These are phyloP conservation scores for Potamilus streckersoni DNA, from an alignment of 1,140 invertebrate species.

Conservation along the genomic window DNA sequence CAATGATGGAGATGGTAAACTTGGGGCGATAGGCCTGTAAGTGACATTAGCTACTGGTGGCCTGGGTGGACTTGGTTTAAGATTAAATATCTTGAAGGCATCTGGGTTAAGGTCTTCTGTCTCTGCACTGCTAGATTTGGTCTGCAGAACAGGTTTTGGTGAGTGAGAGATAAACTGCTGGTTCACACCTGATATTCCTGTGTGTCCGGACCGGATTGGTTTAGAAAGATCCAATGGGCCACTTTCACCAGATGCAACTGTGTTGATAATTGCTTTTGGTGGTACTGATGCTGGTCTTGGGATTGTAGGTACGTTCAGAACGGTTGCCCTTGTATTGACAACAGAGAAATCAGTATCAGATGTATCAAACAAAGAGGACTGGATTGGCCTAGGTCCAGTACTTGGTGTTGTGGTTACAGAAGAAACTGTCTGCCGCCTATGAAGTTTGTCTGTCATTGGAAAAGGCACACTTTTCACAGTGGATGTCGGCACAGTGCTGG, in stretches of 20 bases:
- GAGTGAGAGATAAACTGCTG: conserved; percentile 1
- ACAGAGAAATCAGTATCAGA: conserved; percentile 11
- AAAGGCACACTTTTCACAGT: conserved; percentile 7
- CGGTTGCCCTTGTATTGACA: conserved; percentile 25
- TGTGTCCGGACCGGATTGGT: neutral
- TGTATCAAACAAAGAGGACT: conserved; percentile 21
- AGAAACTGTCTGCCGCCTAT: conserved; percentile 16
- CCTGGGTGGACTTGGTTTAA: conserved; percentile 30
- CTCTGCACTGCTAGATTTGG: conserved; percentile 6
- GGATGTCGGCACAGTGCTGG: neutral
- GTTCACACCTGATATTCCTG: conserved; percentile 4
- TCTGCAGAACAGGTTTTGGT: neutral
- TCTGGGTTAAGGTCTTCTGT: conserved; percentile 35
- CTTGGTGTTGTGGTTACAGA: conserved; percentile 6
- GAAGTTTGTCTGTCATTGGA: conserved; percentile 26
- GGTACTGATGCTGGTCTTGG: conserved; percentile 7
- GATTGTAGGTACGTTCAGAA: conserved; percentile 43
- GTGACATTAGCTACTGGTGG: conserved; percentile 3
- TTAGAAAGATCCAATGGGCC: conserved; percentile 34
- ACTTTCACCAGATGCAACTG: neutral
- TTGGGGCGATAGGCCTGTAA: conserved; percentile 12
- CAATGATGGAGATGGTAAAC: conserved; percentile 10
- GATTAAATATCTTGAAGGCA: conserved; percentile 47
- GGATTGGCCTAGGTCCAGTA: conserved; percentile 21
- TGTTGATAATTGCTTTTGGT: neutral